phyloP scores from a whole-genome alignment of 2,797 vertebrate species.

The Scomberomorus guttatus region DNA sequence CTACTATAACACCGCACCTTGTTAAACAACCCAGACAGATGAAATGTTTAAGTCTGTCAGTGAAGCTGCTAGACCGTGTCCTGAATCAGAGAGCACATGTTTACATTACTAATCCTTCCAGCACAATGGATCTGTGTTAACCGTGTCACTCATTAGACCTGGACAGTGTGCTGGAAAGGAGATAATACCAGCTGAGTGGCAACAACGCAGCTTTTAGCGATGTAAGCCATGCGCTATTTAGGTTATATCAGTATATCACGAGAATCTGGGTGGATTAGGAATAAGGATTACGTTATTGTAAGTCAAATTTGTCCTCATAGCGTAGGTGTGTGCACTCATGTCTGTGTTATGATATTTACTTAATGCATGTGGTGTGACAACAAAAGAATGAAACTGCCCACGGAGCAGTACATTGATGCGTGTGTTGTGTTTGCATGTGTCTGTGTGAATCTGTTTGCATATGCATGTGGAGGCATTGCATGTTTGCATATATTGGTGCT shows the following conservation, averaged over 20 bases:
- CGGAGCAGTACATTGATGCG: not conserved
- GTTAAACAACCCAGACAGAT: slow-evolving; percentile 24
- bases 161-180: slow-evolving; percentile 59
- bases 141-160: slow-evolving; percentile 63
- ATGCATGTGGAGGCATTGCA: slow-evolving; percentile 2
- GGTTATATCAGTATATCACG: slow-evolving; percentile 71
- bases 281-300: slow-evolving; percentile 58
- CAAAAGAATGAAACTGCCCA: not conserved
- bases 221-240: slow-evolving; percentile 60
- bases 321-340: slow-evolving; percentile 15
- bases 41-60: slow-evolving; percentile 49
- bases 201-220: slow-evolving; percentile 60
- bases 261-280: slow-evolving; percentile 63
- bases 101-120: slow-evolving; percentile 68
- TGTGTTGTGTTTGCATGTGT: not conserved
- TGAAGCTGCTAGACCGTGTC: slow-evolving; percentile 20
- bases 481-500: slow-evolving; percentile 6
- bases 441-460: slow-evolving; percentile 16
- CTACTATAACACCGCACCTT: not conserved
- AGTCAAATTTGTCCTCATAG: slow-evolving; percentile 25
- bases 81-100: slow-evolving; percentile 50
- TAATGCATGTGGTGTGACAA: slow-evolving; percentile 16
- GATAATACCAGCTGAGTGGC: slow-evolving; percentile 73
- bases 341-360: slow-evolving; percentile 31
- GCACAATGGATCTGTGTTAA: slow-evolving; percentile 64